Evolutionary conservation across 2,113 vertebrate species (phyloP).

Genomic region (Pipa parva): DNA sequence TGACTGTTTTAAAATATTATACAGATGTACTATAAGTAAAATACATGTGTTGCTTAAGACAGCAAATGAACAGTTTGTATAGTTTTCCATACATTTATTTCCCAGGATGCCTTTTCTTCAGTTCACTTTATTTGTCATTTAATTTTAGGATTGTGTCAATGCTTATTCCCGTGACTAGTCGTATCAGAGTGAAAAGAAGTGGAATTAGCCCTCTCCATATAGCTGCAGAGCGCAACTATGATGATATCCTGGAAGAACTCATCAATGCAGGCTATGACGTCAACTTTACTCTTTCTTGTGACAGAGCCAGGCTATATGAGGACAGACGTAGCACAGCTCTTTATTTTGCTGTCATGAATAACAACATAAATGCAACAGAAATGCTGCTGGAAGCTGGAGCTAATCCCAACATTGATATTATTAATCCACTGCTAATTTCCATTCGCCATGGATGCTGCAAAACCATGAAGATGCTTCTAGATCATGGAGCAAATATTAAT

Average conservation of each 20-base stretch:
- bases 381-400: slow-evolving; percentile 81
- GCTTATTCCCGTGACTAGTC: slow-evolving; percentile 79
- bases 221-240: slow-evolving; percentile 78
- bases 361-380: slow-evolving; percentile 69
- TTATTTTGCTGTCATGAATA: slow-evolving; percentile 83
- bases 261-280: slow-evolving; percentile 80
- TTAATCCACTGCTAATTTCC: slow-evolving; percentile 85
- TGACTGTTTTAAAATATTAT: too few species aligned
- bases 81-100: too few species aligned
- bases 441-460: slow-evolving; percentile 74
- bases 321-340: slow-evolving; percentile 81
- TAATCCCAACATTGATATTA: slow-evolving; percentile 81
- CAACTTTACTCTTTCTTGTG: slow-evolving; percentile 73
- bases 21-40: too few species aligned
- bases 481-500: slow-evolving; percentile 79
- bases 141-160: slow-evolving; percentile 78
- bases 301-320: slow-evolving; percentile 77
- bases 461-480: slow-evolving; percentile 77
- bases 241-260: slow-evolving; percentile 73
- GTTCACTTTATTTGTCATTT: too few species aligned
- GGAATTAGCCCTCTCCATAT: slow-evolving; percentile 92
- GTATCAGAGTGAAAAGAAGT: slow-evolving; percentile 66
- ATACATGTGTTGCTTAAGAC: too few species aligned
- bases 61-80: neutral
- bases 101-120: too few species aligned